Evolutionary conservation across 2,113 vertebrate genomes (phyloP), one percentile per base, ranked within the genome.

Genomic region (Lycocorax pyrrhopterus): DNA sequence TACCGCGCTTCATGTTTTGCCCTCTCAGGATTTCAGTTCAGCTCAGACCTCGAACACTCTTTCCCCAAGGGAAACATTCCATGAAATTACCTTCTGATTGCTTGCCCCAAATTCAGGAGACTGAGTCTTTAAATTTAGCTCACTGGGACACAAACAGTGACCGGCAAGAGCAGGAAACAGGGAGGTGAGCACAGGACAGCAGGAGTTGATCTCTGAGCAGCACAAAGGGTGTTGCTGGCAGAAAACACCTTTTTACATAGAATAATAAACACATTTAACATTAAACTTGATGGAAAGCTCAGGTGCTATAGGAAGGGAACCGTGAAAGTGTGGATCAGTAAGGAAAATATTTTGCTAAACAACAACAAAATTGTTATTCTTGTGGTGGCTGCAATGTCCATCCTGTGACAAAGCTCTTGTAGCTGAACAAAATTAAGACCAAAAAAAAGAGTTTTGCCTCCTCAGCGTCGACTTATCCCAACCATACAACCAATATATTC

Each of bases 1-100:
- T 64, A 30, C 43, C 1, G 0, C 1, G 0, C 30, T 15, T n/a
- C 6, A 8, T 0, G 0, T 73, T 69, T 13, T 26, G 22, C 9
- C 71, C 64, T 46, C 19, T 41, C 14, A 6, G 72, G 51, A 4
- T 59, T 73, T 37, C 55, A 21, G 1, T 27, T 64, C 68, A 26
- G 51, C 59, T 77, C 77, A 74, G 35, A 7, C 6, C 44, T 84
- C 25, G 14, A 44, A 21, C 14, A 0, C 27, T 47, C 17, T 10
- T 41, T 19, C 62, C 41, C 19, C 55, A 18, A 29, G 26, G 41
- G 51, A 89, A 66, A 22, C 1, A 4, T 12, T 7, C 14, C 18
- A 27, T 18, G 33, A 72, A 77, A 39, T 46, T 12, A 10, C 10
- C 51, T 76, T 60, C 41, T 6, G 6, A 60, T 4, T 16, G 25